Conservation (phyloP, 2,888 invertebrate genomes). For the Rhyacophila evoluta region DNA sequence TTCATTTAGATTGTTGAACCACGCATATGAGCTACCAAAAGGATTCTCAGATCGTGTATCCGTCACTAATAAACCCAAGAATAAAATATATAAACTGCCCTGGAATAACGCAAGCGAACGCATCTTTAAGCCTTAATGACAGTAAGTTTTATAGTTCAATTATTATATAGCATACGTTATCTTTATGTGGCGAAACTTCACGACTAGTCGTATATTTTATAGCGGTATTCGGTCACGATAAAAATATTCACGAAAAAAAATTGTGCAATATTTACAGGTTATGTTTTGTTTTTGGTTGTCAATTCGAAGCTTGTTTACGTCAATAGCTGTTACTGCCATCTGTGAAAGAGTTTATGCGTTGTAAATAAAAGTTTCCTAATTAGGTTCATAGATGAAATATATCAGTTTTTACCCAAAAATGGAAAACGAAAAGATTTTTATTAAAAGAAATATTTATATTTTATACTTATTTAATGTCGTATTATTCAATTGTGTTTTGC, state of each 20-base stretch:
- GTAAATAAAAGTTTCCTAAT: too few relatives aligned
- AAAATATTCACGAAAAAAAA: not conserved
- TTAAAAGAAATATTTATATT: too few relatives aligned
- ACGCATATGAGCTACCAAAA: slow-evolving; percentile 65
- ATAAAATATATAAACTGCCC: not conserved
- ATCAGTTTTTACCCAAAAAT: too few relatives aligned
- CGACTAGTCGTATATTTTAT: not conserved
- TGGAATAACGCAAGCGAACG: not conserved
- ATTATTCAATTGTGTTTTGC: too few relatives aligned
- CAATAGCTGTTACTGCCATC: too few relatives aligned
- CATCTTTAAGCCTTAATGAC: not conserved
- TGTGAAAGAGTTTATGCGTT: too few relatives aligned
- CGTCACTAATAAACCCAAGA: not conserved
- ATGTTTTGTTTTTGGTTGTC: not conserved
- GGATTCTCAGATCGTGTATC: slow-evolving; percentile 57
- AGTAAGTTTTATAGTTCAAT: not conserved
- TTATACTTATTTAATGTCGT: too few relatives aligned
- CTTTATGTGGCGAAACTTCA: not conserved
- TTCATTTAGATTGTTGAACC: slow-evolving; percentile 66
- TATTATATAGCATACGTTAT: not conserved
- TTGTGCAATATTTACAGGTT: not conserved
- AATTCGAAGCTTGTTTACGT: too few relatives aligned
- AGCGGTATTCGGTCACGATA: not conserved
- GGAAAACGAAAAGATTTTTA: too few relatives aligned
- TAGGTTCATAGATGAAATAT: too few relatives aligned